A percentile compares a stretch with the other conserved stretches of the same genome.
Evolutionary conservation across 2,888 invertebrate species (phyloP).

Genomic region (Anarsia innoxiella): DNA sequence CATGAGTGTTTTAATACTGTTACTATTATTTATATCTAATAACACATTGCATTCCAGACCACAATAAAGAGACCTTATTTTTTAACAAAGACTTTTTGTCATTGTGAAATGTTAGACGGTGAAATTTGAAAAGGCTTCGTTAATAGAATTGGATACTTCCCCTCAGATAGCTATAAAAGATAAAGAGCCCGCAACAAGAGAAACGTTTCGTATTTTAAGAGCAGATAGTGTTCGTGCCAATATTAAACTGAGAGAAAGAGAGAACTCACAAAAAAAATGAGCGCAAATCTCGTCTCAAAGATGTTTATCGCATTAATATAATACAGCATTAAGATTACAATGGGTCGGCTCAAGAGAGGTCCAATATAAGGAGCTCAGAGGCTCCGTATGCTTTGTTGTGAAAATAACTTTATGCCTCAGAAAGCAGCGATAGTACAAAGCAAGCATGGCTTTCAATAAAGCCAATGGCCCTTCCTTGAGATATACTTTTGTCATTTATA

Average conservation of each 20-base stretch:
- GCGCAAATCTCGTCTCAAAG: constrained; percentile 51
- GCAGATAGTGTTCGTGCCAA: constrained; percentile 45
- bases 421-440: constrained; percentile 57
- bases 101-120: constrained; percentile 28
- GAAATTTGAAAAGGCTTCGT: constrained; percentile 42
- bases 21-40: constrained; percentile 42
- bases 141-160: constrained; percentile 55
- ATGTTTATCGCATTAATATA: constrained; percentile 76
- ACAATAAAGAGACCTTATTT: constrained; percentile 1
- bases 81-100: constrained; percentile 6
- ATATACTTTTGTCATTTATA: constrained; percentile 53
- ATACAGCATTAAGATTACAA: constrained; percentile 73
- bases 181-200: constrained; percentile 53
- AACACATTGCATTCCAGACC: constrained; percentile 36
- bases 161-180: constrained; percentile 45
- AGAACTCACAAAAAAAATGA: constrained; percentile 53
- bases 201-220: constrained; percentile 39
- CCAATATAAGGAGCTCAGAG: constrained; percentile 70
- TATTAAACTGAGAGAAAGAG: constrained; percentile 58
- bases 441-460: constrained; percentile 63
- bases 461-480: constrained; percentile 56
- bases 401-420: constrained; percentile 70
- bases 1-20: constrained; percentile 54
- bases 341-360: constrained; percentile 68
- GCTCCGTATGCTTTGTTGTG: constrained; percentile 67